Evolutionary conservation across 2,797 vertebrate species (phyloP).

Genomic region (Acropternis orthonyx): DNA sequence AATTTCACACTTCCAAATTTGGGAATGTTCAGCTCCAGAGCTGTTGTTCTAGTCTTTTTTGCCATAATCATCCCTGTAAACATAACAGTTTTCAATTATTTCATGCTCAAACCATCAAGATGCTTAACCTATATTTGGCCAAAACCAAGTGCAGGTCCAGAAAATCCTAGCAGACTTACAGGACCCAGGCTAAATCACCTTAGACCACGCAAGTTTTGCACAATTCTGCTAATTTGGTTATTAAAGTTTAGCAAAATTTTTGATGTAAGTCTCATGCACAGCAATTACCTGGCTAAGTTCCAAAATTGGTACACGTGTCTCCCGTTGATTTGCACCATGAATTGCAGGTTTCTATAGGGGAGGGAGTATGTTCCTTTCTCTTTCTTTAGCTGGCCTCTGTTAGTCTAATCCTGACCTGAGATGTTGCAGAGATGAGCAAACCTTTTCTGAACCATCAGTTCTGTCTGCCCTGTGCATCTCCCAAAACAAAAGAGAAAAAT

Average conservation of each 20-base stretch:
- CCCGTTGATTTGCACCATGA: not conserved
- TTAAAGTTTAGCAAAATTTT: not conserved
- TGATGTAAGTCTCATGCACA: not conserved
- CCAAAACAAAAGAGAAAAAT: not conserved
- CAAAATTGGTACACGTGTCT: not conserved
- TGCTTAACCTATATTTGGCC: not conserved
- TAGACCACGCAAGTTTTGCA: not conserved
- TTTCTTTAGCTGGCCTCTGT: not conserved
- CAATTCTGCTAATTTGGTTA: not conserved
- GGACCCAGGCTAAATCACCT: not conserved
- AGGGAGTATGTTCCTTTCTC: not conserved
- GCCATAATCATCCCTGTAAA: not conserved
- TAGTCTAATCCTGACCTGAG: not conserved
- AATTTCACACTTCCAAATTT: conserved; percentile 62
- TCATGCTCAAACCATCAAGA: not conserved
- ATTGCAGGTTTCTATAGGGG: not conserved
- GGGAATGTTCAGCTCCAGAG: conserved; percentile 38
- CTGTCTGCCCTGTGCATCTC: not conserved
- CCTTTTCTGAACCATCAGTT: not conserved
- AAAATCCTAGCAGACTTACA: not conserved
- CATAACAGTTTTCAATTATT: not conserved
- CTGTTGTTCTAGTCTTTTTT: not conserved
- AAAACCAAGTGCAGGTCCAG: not conserved
- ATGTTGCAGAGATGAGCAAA: not conserved
- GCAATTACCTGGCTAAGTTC: not conserved